Evolutionary conservation across 1,140 invertebrate species (phyloP), one percentile per base, ranked within the genome.

Genomic region (Drosophila ananassae): DNA sequence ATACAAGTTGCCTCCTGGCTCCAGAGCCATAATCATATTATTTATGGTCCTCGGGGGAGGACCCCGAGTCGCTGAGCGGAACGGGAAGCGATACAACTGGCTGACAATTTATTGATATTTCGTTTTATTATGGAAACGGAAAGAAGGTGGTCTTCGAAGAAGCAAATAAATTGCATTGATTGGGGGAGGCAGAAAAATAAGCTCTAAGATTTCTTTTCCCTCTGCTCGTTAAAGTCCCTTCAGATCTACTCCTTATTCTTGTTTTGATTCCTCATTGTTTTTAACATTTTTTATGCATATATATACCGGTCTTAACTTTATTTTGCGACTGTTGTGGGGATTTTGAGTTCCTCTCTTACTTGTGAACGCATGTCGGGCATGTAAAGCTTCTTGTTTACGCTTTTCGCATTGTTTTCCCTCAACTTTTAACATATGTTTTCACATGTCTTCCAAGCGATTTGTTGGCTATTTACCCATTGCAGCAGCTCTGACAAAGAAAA

Each of bases 1-100:
- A 87, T 81, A 83, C 71, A 68, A 83, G 75, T 83, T 83, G 72
- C 81, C 87, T 60, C 72, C 82, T 82, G 79, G 71, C 25, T 28
- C 25, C 25, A 28, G 25, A 73, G 68, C 67, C 83, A 87, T 82
- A 87, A 89, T 89, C 83, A 83, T 83, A 87, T 87, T 89, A 87
- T 89, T 87, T 89, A 87, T 87, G 73, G 61, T 71, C 53, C 67
- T 55, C 41, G 46, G 21, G 61, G 50, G 34, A 39, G 30, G 17
- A 17, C 17, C 17, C 17, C 17, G 17, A 32, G 21, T 41, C 51
- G 30, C 30, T 12, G 32, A 32, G 2, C 30, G 28, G 39, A 67
- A 52, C 47, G 64, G 24, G 28, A 67, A 60, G 39, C 72, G 53
- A 75, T 48, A 44, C 50, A 64, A 69, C 34, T 67, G 54, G 66